Conservation (phyloP, 2,113 vertebrate genomes). For the Xiphorhynchus elegans region DNA sequence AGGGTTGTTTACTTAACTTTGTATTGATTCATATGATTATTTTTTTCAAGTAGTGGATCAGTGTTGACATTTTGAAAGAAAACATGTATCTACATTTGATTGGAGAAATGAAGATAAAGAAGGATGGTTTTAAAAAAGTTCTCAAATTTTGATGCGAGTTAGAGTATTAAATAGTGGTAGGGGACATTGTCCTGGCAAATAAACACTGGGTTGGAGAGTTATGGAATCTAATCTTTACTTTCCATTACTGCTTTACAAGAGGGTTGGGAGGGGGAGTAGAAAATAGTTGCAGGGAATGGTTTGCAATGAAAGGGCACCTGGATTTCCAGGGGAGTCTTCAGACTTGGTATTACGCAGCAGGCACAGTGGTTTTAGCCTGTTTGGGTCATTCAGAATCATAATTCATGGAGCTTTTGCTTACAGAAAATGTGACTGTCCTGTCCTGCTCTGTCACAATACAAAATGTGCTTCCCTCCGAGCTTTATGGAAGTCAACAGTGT, state of each 20-base stretch:
- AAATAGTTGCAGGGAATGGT: neutral
- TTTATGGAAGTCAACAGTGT: neutral
- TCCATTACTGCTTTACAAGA: neutral
- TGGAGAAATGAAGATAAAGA: neutral
- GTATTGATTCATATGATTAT: neutral
- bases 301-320: neutral
- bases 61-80: neutral
- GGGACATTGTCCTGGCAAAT: neutral
- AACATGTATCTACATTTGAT: neutral
- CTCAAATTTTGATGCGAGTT: neutral
- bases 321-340: neutral
- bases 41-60: neutral
- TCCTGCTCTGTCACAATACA: neutral
- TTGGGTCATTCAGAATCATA: neutral
- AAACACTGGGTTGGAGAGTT: neutral
- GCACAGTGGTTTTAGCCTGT: neutral
- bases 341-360: neutral
- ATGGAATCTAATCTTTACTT: neutral
- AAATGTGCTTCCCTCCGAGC: neutral
- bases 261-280: accelerated
- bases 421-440: neutral
- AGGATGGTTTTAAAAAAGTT: neutral
- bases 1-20: neutral
- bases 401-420: neutral
- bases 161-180: neutral